Conservation (phyloP, 37 sponge, comb jelly and placozoan species). For the Halisarca cf. caerulea region DNA sequence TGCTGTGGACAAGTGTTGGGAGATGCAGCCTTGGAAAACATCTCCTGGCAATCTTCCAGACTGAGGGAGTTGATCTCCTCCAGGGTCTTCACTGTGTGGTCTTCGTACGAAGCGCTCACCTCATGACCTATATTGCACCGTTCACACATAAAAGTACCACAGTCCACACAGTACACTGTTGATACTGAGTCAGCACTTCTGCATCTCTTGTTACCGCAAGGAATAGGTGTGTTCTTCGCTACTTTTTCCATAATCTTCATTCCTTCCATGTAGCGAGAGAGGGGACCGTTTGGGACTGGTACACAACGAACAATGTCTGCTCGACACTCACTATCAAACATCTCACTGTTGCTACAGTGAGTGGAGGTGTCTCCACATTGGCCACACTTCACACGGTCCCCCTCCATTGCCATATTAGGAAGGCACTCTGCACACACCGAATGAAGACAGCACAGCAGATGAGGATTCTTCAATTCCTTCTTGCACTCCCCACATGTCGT, state of each 20-base stretch:
- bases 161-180: neutral
- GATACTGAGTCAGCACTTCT: neutral
- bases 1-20: neutral
- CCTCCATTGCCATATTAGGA: neutral
- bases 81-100: neutral
- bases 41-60: neutral
- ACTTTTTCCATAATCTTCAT: neutral
- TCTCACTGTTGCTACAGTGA: too few species aligned
- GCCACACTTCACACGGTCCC: neutral
- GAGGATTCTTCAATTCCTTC: neutral
- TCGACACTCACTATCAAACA: too few species aligned
- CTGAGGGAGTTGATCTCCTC: neutral
- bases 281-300: neutral
- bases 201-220: neutral
- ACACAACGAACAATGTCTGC: too few species aligned
- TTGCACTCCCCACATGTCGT: too few species aligned
- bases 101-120: neutral
- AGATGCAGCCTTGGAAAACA: neutral
- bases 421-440: constrained; percentile 11
- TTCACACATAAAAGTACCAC: neutral
- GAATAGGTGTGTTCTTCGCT: neutral
- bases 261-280: neutral
- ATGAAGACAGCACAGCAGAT: neutral
- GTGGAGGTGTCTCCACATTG: neutral
- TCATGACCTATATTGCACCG: neutral